A percentile compares a stretch with the other conserved stretches of the same genome.
These are phyloP conservation scores for Andrena hattorfiana DNA, from an alignment of 2,888 invertebrate species.

Conservation along the genomic window DNA sequence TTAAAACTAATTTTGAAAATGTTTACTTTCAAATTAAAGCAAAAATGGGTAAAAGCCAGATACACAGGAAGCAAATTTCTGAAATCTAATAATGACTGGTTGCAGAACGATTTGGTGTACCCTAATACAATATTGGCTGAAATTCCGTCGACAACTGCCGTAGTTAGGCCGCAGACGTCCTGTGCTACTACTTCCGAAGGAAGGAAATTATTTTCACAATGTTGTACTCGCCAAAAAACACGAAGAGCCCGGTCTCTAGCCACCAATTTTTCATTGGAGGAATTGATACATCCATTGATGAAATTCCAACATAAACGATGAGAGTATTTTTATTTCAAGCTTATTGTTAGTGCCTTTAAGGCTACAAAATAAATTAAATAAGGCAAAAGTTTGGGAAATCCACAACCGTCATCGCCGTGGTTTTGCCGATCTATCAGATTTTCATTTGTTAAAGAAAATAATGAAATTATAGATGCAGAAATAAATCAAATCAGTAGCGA, in stretches of 20 bases:
- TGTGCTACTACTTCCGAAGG: neutral
- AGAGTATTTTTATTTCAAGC: neutral
- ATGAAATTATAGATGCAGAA: neutral
- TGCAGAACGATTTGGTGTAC: neutral
- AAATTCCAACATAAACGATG: neutral
- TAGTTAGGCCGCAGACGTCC: neutral
- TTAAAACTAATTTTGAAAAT: neutral
- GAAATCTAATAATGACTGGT: neutral
- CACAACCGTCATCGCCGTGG: neutral
- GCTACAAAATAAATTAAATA: neutral
- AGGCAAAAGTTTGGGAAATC: neutral
- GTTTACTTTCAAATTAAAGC: neutral
- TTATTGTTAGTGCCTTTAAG: neutral
- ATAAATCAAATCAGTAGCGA: neutral
- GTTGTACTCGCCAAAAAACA: neutral
- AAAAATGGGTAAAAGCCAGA: neutral
- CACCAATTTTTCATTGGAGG: conserved; percentile 8
- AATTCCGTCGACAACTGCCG: neutral
- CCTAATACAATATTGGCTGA: neutral
- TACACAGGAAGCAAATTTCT: neutral
- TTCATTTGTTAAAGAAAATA: neutral
- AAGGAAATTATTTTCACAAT: neutral
- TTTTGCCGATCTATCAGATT: neutral
- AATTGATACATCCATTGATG: conserved; percentile 7
- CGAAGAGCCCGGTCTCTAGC: neutral